These are phyloP conservation scores for Laticauda colubrina DNA, from an alignment of 2,113 vertebrate genomes.

Conservation along the genomic window DNA sequence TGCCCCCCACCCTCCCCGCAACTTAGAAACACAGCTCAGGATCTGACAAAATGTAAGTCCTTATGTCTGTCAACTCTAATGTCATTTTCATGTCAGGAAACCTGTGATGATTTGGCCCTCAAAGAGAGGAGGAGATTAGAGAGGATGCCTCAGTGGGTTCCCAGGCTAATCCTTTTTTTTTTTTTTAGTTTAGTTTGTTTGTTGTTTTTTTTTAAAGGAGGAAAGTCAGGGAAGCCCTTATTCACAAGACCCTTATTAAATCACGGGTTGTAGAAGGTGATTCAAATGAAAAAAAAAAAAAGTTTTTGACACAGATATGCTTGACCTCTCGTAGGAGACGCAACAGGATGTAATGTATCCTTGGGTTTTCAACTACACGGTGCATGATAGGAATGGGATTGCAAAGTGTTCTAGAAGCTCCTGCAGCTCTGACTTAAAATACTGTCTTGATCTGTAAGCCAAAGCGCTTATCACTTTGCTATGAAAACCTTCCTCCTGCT, in stretches of 20 bases:
- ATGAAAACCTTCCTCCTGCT: not conserved
- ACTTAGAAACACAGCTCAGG: slow-evolving; percentile 33
- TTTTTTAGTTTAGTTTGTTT: not conserved
- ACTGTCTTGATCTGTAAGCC: not conserved
- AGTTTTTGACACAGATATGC: not conserved
- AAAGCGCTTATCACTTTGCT: not conserved
- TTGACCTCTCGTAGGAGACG: not conserved
- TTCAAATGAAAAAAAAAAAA: not conserved
- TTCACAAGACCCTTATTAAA: slow-evolving; percentile 4
- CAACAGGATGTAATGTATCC: rapidly evolving
- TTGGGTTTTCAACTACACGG: not conserved
- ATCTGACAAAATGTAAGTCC: slow-evolving; percentile 51
- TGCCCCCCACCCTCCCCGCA: slow-evolving; percentile 18
- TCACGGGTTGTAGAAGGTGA: not conserved
- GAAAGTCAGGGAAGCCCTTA: not conserved
- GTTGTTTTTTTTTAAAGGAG: not conserved
- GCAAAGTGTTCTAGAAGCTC: not conserved
- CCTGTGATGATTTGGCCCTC: slow-evolving; percentile 8
- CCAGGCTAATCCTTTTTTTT: slow-evolving; percentile 15
- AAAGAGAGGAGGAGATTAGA: slow-evolving; percentile 10
- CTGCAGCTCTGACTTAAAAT: not conserved
- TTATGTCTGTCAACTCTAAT: slow-evolving; percentile 60
- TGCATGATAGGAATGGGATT: not conserved
- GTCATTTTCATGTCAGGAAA: slow-evolving; percentile 34
- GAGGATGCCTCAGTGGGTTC: slow-evolving; percentile 20